Conservation (phyloP, 2,888 invertebrate genomes). For the Drosophila fulvimacula region DNA sequence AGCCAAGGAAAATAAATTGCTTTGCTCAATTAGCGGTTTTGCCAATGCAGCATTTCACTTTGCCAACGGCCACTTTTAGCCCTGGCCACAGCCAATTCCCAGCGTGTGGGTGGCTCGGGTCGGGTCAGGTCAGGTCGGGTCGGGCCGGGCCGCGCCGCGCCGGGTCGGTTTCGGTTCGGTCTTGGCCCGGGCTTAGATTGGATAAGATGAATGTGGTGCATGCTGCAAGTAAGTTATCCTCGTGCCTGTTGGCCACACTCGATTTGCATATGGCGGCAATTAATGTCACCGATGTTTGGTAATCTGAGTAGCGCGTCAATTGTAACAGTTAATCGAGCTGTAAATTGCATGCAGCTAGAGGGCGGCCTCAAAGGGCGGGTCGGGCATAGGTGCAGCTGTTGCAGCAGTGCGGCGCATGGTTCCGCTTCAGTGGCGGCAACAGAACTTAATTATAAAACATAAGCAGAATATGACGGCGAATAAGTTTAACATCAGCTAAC, state of each 20-base stretch:
- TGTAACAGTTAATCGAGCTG: conserved; percentile 74
- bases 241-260: conserved; percentile 2
- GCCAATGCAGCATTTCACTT: conserved; percentile 52
- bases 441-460: conserved; percentile 56
- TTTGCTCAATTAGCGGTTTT: conserved; percentile 71
- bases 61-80: conserved; percentile 19
- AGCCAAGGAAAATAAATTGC: conserved; percentile 66
- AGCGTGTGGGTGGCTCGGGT: conserved; percentile 2
- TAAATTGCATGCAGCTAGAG: conserved; percentile 52
- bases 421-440: conserved; percentile 32
- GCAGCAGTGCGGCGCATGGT: conserved; percentile 24
- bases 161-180: not conserved
- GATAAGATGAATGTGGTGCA: conserved; percentile 26
- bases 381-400: conserved; percentile 23
- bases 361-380: not conserved
- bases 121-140: not conserved
- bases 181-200: conserved; percentile 15
- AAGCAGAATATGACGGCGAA: conserved; percentile 42
- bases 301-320: conserved; percentile 62
- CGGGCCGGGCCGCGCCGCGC: not conserved
- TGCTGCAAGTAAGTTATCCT: not conserved
- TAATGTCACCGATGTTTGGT: conserved; percentile 31
- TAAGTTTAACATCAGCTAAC: conserved; percentile 32
- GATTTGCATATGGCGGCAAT: conserved; percentile 31
- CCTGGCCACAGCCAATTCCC: conserved; percentile 16